Evolutionary conservation across 1,140 invertebrate genomes (phyloP).

Genomic region (Drosophila pandora): DNA sequence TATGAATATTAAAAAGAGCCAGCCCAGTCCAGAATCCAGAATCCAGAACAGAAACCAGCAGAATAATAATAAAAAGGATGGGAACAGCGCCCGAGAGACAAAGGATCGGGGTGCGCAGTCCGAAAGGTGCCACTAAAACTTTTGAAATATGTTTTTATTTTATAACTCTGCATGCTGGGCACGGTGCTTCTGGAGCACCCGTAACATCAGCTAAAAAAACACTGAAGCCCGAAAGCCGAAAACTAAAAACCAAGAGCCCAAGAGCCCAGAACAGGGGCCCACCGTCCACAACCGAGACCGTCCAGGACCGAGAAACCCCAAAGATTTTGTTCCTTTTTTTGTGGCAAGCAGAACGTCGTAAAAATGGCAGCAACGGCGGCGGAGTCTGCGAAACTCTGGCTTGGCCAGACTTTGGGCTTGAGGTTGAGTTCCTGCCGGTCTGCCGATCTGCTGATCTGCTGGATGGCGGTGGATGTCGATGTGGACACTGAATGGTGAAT

Average conservation of each 20-base stretch:
- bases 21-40: constrained; percentile 5
- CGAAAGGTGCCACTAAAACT: constrained; percentile 81
- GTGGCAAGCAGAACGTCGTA: constrained; percentile 66
- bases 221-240: neutral
- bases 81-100: constrained; percentile 17
- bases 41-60: constrained; percentile 7
- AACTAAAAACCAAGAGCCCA: neutral
- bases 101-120: constrained; percentile 19
- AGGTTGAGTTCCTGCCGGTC: neutral
- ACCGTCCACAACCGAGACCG: no score
- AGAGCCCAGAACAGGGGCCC: neutral
- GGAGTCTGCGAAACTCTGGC: constrained; percentile 24
- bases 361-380: constrained; percentile 39
- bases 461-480: neutral
- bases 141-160: constrained; percentile 83
- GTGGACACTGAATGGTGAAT: neutral
- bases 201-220: constrained; percentile 30
- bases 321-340: constrained; percentile 9
- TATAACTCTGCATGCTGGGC: constrained; percentile 80
- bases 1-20: constrained; percentile 59
- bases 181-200: constrained; percentile 78
- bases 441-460: neutral
- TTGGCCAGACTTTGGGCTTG: constrained; percentile 1
- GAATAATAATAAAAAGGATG: constrained; percentile 20
- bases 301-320: constrained; percentile 11